Evolutionary conservation across 2,797 vertebrate genomes (phyloP).

Genomic region (Apodemus agrarius): DNA sequence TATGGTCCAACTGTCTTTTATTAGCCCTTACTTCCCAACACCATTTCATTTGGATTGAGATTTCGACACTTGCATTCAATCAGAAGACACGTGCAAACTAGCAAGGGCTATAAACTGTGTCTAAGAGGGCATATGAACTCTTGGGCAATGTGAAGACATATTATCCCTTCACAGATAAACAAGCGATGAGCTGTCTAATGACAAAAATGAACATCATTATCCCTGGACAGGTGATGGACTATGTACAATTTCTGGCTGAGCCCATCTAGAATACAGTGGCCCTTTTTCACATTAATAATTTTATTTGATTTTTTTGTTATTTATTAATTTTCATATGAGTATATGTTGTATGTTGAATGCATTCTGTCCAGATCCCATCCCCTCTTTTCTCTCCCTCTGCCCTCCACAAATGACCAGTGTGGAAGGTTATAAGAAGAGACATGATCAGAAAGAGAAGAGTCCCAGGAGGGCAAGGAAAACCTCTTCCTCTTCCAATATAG

Average conservation of each 20-base stretch:
- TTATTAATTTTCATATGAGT: not conserved
- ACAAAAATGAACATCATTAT: not conserved
- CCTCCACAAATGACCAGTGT: not conserved
- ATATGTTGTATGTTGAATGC: not conserved
- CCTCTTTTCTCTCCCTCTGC: not conserved
- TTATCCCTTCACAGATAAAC: not conserved
- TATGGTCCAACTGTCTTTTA: not conserved
- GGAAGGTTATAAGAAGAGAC: not conserved
- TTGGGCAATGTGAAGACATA: not conserved
- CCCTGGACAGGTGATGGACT: not conserved
- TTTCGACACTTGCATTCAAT: not conserved
- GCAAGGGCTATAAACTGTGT: not conserved
- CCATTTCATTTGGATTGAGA: not conserved
- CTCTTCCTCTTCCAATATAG: not conserved
- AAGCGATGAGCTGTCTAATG: not conserved
- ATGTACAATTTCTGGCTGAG: not conserved
- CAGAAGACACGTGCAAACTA: not conserved
- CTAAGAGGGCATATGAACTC: not conserved
- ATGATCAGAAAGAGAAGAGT: not conserved
- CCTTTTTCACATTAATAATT: not conserved
- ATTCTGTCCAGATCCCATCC: not conserved
- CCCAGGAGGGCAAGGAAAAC: not conserved
- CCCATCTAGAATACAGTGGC: not conserved
- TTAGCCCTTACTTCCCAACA: not conserved
- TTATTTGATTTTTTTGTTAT: not conserved